Evolutionary conservation across 1,140 invertebrate genomes (phyloP).

Genomic region (Magallana ariakensis): DNA sequence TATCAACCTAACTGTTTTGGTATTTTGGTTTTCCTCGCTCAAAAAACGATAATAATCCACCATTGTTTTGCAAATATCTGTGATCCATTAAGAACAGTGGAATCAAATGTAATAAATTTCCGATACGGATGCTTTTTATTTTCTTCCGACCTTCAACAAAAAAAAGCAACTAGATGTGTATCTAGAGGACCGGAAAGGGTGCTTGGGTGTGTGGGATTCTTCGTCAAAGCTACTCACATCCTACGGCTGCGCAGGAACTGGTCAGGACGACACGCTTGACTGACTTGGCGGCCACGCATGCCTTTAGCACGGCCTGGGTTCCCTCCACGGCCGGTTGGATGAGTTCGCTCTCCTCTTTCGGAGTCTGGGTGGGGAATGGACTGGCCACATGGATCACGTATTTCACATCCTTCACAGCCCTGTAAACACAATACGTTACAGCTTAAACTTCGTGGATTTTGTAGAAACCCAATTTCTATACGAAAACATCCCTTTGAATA

Average conservation of each 20-base stretch:
- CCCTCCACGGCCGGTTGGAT: conserved; percentile 83
- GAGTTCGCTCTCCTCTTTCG: conserved; percentile 80
- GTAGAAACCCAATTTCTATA: too few relatives aligned
- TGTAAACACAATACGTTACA: conserved; percentile 65
- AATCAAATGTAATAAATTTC: not conserved
- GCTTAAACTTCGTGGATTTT: not conserved
- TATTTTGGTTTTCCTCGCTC: not conserved
- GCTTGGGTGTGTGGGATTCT: too few relatives aligned
- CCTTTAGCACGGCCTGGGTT: conserved; percentile 82
- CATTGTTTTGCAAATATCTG: not conserved
- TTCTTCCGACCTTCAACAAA: too few relatives aligned
- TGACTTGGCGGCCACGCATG: conserved; percentile 78
- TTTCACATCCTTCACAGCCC: conserved; percentile 81
- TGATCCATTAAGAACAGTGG: not conserved
- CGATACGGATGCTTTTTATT: not conserved
- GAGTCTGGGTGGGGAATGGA: conserved; percentile 80
- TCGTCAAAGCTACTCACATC: conserved; percentile 74
- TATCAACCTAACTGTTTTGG: not conserved
- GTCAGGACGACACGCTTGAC: conserved; percentile 83
- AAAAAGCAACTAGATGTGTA: too few relatives aligned
- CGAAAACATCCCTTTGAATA: too few relatives aligned
- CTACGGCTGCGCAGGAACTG: conserved; percentile 82
- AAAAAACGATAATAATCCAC: too few relatives aligned
- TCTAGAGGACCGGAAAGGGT: too few relatives aligned
- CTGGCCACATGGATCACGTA: conserved; percentile 83